Evolutionary conservation across 2,888 invertebrate genomes (phyloP).

Genomic region (Panopea generosa): DNA sequence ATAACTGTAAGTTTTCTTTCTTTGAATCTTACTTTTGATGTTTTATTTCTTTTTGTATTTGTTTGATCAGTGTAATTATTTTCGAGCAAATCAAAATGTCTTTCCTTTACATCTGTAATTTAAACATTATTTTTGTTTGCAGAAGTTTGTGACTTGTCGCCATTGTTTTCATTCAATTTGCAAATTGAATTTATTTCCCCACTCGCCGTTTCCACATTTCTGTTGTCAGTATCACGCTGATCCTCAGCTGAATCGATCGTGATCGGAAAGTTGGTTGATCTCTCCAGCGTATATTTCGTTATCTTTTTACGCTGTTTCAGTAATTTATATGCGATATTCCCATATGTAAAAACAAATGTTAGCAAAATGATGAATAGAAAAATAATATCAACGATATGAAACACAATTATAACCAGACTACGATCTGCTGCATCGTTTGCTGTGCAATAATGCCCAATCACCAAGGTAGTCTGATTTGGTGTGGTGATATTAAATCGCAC

Average conservation of each 20-base stretch:
- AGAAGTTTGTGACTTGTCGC: background rate
- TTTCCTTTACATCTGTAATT: too few relatives aligned
- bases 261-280: too few relatives aligned
- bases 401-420: constrained; percentile 13
- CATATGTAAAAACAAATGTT: constrained; percentile 40
- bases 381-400: constrained; percentile 28
- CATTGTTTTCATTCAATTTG: background rate
- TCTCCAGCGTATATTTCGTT: too few relatives aligned
- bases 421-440: constrained; percentile 24
- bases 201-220: background rate
- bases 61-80: too few relatives aligned
- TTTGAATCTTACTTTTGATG: background rate
- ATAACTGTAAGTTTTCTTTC: constrained; percentile 39
- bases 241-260: too few relatives aligned
- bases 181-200: background rate
- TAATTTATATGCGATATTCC: constrained; percentile 25
- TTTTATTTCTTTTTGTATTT: background rate
- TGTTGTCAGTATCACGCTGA: background rate
- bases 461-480: background rate
- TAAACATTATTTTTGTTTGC: too few relatives aligned
- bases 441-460: constrained; percentile 46
- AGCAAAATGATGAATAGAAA: constrained; percentile 10
- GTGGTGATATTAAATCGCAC: constrained; percentile 19
- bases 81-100: too few relatives aligned
- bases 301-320: constrained; percentile 18